Evolutionary conservation across 2,113 vertebrate genomes (phyloP).

Genomic region (Salminus brasiliensis): DNA sequence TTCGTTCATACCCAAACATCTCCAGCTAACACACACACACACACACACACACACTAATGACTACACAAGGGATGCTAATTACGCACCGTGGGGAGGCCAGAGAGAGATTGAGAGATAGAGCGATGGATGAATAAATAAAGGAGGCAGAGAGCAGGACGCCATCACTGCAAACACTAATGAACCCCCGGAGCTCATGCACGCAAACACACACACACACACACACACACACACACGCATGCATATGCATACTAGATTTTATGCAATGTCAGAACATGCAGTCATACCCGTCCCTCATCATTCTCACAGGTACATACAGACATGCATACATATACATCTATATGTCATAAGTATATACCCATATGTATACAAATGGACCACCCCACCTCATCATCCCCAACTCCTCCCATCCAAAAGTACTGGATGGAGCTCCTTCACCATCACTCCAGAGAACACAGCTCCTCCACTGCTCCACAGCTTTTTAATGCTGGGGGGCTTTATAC

Average conservation of each 20-base stretch:
- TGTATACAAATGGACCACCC: no score
- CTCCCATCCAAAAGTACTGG: no score
- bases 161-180: conserved; percentile 37
- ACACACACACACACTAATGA: conserved; percentile 21
- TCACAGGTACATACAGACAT: neutral
- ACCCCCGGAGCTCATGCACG: neutral
- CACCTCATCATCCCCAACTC: no score
- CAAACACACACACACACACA: neutral
- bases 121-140: conserved; percentile 41
- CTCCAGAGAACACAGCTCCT: no score
- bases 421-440: no score
- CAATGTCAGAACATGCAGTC: no score
- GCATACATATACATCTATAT: neutral
- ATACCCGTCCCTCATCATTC: no score
- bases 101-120: conserved; percentile 31
- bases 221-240: neutral
- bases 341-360: no score
- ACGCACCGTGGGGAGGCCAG: conserved; percentile 16
- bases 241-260: neutral
- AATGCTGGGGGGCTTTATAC: no score
- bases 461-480: no score
- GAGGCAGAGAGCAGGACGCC: conserved; percentile 15
- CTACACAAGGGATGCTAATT: conserved; percentile 42
- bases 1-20: neutral
- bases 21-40: conserved; percentile 23